These are phyloP conservation scores for Callosobruchus maculatus DNA, from an alignment of 2,888 invertebrate species.

Conservation along the genomic window DNA sequence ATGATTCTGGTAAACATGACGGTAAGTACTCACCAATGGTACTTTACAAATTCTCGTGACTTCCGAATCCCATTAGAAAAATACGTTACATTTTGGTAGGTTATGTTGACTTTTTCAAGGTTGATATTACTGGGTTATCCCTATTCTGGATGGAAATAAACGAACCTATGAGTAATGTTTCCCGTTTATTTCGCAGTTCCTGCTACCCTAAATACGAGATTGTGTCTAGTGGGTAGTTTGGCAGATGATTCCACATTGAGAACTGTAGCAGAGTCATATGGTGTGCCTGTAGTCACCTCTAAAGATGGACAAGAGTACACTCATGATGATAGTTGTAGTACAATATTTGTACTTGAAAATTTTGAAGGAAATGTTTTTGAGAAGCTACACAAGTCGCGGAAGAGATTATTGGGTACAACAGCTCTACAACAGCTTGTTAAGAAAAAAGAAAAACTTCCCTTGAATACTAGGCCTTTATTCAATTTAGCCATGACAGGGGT, in stretches of 20 bases:
- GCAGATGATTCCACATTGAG: conserved; percentile 53
- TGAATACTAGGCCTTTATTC: conserved; percentile 77
- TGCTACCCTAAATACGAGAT: conserved; percentile 39
- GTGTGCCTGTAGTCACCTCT: conserved; percentile 61
- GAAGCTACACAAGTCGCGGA: conserved; percentile 61
- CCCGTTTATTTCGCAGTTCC: conserved; percentile 6
- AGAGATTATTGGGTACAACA: conserved; percentile 77
- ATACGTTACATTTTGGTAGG: conserved; percentile 24
- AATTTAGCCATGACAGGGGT: conserved; percentile 85
- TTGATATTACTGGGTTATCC: conserved; percentile 18
- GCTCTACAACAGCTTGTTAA: conserved; percentile 73
- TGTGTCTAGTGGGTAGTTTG: conserved; percentile 62
- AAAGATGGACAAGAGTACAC: conserved; percentile 60
- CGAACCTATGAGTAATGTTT: conserved; percentile 10
- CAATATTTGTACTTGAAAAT: conserved; percentile 68
- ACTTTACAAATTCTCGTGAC: not conserved
- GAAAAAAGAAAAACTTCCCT: conserved; percentile 68
- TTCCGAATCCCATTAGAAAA: conserved; percentile 4
- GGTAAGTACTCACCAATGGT: conserved; percentile 33
- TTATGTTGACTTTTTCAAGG: conserved; percentile 37
- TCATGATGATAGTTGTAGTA: conserved; percentile 57
- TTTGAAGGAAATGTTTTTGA: conserved; percentile 73
- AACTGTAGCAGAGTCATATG: conserved; percentile 60
- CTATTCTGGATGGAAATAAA: conserved; percentile 5
- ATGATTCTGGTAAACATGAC: conserved; percentile 41